Evolutionary conservation across 2,797 vertebrate species (phyloP), one percentile per base, ranked within the genome.

Genomic region (Periparus ater): DNA sequence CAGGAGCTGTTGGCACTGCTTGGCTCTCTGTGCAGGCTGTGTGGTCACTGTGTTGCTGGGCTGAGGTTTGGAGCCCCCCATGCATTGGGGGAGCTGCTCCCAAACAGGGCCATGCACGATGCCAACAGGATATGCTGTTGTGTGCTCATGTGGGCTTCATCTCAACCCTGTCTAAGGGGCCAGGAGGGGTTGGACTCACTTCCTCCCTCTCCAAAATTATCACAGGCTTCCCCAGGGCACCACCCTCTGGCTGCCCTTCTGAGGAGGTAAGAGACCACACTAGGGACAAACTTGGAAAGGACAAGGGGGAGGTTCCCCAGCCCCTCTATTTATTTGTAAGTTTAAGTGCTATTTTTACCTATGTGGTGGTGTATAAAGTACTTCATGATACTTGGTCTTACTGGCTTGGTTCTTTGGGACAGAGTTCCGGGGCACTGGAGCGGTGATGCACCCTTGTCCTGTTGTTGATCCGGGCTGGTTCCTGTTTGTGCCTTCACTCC

Each of bases 271-370:
- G 89, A 88, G 60, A 85, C 68, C 91, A 87, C 68, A 80, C 45
- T 30, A 50, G 65, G 84, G 81, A 85, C 75, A 80, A 32, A 40
- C 63, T 45, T 54, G 58, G 89, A 88, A 91, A 89, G 78, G 81
- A 72, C 70, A 77, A 91, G 86, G 83, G 91, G 57, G 73, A 88
- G 26, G 82, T 72, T 91, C 78, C 95, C 89, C n/a, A 13, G 62
- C 63, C 92, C 89, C 75, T 85, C 50, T 92, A 91, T 96, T 96
- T 96, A 96, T 96, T 96, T 96, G 91, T 95, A 96, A 80, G 91
- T 92, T 95, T 88, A 95, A 93, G 72, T 92, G 92, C 87, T 96
- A 72, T 93, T 96, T 95, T 97, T 94, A 80, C 95, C 93, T 92
- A 2, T 74, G 84, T 94, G 89, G 50, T 95, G 93, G 87, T 95